Conservation (phyloP, 2,888 invertebrate genomes). For the Leucophora obtusa region DNA sequence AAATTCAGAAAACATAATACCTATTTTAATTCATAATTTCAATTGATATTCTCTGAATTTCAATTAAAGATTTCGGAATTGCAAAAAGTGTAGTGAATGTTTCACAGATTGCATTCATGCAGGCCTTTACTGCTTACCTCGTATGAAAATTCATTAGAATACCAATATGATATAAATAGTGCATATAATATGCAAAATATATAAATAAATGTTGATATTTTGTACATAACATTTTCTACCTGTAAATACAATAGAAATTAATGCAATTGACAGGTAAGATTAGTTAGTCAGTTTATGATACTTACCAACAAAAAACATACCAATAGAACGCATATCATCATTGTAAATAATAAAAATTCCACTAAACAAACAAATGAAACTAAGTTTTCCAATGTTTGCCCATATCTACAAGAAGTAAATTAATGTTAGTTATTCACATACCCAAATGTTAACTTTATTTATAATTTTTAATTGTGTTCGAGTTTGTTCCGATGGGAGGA, state of each 20-base stretch:
- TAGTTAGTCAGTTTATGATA: neutral
- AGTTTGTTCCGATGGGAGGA: too few relatives aligned
- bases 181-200: slow-evolving; percentile 63
- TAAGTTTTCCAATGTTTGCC: slow-evolving; percentile 61
- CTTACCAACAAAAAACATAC: slow-evolving; percentile 64
- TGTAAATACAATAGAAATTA: slow-evolving; percentile 25
- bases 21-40: too few relatives aligned
- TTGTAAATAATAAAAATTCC: slow-evolving; percentile 65
- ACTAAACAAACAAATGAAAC: slow-evolving; percentile 63
- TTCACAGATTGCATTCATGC: too few relatives aligned
- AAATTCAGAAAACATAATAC: too few relatives aligned
- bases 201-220: slow-evolving; percentile 58
- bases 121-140: slow-evolving; percentile 65
- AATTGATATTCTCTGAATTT: too few relatives aligned
- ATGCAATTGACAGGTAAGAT: neutral
- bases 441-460: too few relatives aligned
- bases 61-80: too few relatives aligned
- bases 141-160: slow-evolving; percentile 67
- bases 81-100: too few relatives aligned
- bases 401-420: slow-evolving; percentile 52
- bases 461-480: too few relatives aligned
- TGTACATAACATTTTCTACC: slow-evolving; percentile 57
- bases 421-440: neutral
- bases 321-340: slow-evolving; percentile 68
- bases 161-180: slow-evolving; percentile 66